These are phyloP conservation scores for Ceyx cyanopectus DNA, from an alignment of 2,113 vertebrate species.

Conservation along the genomic window DNA sequence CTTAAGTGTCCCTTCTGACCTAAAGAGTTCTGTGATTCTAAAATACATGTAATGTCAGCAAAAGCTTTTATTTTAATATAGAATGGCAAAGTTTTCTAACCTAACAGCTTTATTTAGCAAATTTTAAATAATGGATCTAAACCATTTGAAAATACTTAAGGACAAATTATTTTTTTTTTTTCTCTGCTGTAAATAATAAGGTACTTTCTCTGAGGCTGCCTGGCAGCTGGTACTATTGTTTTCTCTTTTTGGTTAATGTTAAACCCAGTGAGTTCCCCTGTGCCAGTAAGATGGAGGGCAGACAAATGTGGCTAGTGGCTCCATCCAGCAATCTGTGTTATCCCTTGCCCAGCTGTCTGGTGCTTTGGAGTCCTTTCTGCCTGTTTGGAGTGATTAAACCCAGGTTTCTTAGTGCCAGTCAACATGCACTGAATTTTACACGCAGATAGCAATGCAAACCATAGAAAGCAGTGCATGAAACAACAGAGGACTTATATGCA, in stretches of 20 bases:
- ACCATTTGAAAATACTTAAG: not conserved
- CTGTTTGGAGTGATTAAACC: not conserved
- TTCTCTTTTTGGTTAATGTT: not conserved
- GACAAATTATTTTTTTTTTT: not conserved
- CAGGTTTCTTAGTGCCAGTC: not conserved
- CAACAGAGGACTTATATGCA: not conserved
- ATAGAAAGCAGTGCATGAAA: not conserved
- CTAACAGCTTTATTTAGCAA: not conserved
- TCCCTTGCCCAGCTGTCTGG: not conserved
- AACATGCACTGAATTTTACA: not conserved
- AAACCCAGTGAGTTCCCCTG: not conserved
- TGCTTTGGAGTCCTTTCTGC: not conserved
- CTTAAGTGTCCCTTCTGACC: not conserved
- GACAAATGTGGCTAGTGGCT: not conserved
- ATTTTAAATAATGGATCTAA: not conserved
- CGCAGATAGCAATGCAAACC: not conserved
- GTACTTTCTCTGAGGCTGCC: not conserved
- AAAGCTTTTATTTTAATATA: not conserved
- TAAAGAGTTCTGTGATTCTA: not conserved
- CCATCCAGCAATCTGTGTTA: constrained; percentile 7
- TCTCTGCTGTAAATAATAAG: not conserved
- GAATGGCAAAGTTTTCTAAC: not conserved
- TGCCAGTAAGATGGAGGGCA: not conserved
- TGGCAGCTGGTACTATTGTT: not conserved
- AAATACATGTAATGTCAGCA: not conserved